phyloP scores from a whole-genome alignment of 1,140 invertebrate genomes.

The Cotesia typhae region DNA sequence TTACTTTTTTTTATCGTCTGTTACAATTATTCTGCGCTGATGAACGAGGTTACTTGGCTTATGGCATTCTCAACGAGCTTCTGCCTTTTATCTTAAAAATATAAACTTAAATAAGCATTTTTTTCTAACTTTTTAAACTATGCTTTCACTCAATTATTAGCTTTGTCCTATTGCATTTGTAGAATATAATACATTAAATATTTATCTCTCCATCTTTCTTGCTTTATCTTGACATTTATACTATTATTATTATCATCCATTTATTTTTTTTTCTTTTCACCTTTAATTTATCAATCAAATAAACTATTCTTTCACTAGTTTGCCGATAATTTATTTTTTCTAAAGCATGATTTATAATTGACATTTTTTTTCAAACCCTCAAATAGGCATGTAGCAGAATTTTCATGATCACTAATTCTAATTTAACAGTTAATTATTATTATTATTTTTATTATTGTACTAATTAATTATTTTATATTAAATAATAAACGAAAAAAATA shows the following conservation, averaged over 20 bases:
- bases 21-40: conserved; percentile 5
- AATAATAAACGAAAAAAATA: background rate
- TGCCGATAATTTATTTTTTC: background rate
- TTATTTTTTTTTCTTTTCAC: too few relatives aligned
- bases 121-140: conserved; percentile 2
- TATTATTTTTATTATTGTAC: conserved; percentile 1
- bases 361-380: conserved; percentile 7
- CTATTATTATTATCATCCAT: background rate
- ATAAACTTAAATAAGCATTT: background rate
- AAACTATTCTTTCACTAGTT: background rate
- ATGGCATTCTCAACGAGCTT: conserved; percentile 3
- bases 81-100: background rate
- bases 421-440: background rate
- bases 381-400: too few relatives aligned
- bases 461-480: background rate
- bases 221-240: background rate
- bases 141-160: conserved; percentile 8
- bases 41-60: conserved; percentile 2
- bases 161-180: conserved; percentile 8
- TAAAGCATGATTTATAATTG: background rate
- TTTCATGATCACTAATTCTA: too few relatives aligned
- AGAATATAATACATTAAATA: conserved; percentile 8
- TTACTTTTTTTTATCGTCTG: background rate
- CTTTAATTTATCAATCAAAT: background rate
- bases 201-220: background rate